Evolutionary conservation across 1,140 invertebrate genomes (phyloP).

Genomic region (Drosophila albomicans): DNA sequence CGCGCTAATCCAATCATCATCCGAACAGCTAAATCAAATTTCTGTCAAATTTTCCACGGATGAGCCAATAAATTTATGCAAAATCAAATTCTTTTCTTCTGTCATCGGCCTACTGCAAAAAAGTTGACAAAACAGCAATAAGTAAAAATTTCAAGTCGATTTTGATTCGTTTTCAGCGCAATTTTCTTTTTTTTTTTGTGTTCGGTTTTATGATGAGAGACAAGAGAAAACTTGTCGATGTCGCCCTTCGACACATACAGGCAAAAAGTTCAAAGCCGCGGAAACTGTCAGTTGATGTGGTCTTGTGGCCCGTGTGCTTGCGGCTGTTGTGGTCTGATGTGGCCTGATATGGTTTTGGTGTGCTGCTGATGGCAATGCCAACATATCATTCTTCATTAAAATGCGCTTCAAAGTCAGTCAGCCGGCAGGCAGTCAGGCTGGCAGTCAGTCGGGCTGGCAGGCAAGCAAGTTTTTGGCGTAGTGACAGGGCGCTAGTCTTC

Average conservation of each 20-base stretch:
- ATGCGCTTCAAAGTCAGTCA: constrained; percentile 79
- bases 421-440: neutral
- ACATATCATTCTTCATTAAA: constrained; percentile 84
- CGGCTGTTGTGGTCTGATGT: constrained; percentile 30
- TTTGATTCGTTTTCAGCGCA: constrained; percentile 8
- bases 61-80: constrained; percentile 47
- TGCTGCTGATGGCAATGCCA: constrained; percentile 64
- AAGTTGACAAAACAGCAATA: constrained; percentile 35
- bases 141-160: constrained; percentile 41
- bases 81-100: constrained; percentile 38
- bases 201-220: constrained; percentile 9
- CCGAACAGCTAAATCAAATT: constrained; percentile 48
- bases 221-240: constrained; percentile 53
- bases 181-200: constrained; percentile 7
- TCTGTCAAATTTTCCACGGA: constrained; percentile 41
- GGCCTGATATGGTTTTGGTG: constrained; percentile 43
- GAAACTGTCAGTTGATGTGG: constrained; percentile 77
- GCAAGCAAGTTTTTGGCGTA: constrained; percentile 49
- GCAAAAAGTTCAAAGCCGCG: constrained; percentile 69
- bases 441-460: constrained; percentile 9
- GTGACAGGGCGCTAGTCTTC: constrained; percentile 81
- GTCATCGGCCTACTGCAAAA: constrained; percentile 21
- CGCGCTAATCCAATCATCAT: constrained; percentile 42
- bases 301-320: constrained; percentile 40
- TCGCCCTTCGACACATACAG: constrained; percentile 60